Conservation (phyloP, 2,113 vertebrate species). For the Trogon melanurus region DNA sequence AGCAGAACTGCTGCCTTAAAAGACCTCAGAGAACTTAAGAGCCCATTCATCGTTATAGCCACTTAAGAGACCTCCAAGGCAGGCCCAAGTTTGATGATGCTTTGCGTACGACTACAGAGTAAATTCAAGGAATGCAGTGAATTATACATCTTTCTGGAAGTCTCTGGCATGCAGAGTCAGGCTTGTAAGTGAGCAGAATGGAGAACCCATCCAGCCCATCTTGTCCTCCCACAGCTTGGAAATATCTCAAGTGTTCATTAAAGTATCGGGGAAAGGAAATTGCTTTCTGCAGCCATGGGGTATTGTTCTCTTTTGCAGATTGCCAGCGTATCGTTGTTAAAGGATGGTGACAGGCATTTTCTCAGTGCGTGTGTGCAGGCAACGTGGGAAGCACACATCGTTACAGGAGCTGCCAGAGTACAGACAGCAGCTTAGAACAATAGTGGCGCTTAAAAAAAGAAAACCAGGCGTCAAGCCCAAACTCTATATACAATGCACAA, state of each 20-base stretch:
- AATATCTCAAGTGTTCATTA: neutral
- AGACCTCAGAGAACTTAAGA: neutral
- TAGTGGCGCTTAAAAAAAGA: neutral
- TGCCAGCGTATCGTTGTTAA: neutral
- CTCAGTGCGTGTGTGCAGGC: neutral
- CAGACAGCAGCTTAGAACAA: neutral
- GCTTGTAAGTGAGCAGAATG: neutral
- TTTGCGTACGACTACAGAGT: neutral
- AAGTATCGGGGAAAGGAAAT: neutral
- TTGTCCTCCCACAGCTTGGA: neutral
- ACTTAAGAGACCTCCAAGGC: neutral
- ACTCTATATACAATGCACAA: neutral
- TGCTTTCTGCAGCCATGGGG: neutral
- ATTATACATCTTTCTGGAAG: neutral
- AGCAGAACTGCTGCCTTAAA: neutral
- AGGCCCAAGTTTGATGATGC: neutral
- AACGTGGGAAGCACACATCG: fast-evolving
- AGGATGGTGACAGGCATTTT: neutral
- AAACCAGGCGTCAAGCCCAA: slow-evolving; percentile 9
- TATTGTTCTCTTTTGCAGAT: neutral
- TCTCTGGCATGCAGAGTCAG: fast-evolving
- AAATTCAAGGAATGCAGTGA: neutral
- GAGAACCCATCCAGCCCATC: neutral
- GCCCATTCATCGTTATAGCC: fast-evolving
- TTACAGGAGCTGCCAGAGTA: neutral